Evolutionary conservation across 2,797 vertebrate species (phyloP).

Genomic region (Siniperca obscura): DNA sequence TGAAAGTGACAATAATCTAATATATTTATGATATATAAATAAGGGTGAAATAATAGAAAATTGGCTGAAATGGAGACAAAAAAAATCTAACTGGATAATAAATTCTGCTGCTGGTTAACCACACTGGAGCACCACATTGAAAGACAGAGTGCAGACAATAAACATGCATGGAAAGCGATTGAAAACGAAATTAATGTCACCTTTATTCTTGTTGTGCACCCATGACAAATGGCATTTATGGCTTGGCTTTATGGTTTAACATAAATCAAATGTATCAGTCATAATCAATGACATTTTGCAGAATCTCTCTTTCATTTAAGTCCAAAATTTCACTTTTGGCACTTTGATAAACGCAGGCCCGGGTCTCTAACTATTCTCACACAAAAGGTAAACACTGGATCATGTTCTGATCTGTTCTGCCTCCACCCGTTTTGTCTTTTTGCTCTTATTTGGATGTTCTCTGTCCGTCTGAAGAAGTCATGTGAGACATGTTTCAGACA

Average conservation of each 20-base stretch:
- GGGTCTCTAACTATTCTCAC: neutral
- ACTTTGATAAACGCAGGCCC: neutral
- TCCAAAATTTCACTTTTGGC: neutral
- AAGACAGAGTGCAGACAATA: neutral
- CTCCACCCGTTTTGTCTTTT: neutral
- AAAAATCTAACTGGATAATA: neutral
- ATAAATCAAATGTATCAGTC: neutral
- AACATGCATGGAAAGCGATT: neutral
- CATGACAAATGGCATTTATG: neutral
- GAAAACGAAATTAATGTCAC: rapidly evolving
- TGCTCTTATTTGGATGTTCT: conserved; percentile 19
- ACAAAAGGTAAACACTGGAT: neutral
- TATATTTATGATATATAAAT: neutral
- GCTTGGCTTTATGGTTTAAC: no score
- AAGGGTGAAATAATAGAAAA: neutral
- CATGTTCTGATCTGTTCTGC: conserved; percentile 4
- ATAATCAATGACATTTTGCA: neutral
- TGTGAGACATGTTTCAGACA: conserved; percentile 9
- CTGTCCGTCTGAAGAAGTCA: conserved; percentile 22
- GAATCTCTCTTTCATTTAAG: neutral
- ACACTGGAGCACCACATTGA: neutral
- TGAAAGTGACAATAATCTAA: neutral
- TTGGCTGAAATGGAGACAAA: neutral
- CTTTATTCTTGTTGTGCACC: neutral
- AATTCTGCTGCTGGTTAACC: neutral